Conservation (phyloP, 1,140 invertebrate species). For the Euschistus heros region DNA sequence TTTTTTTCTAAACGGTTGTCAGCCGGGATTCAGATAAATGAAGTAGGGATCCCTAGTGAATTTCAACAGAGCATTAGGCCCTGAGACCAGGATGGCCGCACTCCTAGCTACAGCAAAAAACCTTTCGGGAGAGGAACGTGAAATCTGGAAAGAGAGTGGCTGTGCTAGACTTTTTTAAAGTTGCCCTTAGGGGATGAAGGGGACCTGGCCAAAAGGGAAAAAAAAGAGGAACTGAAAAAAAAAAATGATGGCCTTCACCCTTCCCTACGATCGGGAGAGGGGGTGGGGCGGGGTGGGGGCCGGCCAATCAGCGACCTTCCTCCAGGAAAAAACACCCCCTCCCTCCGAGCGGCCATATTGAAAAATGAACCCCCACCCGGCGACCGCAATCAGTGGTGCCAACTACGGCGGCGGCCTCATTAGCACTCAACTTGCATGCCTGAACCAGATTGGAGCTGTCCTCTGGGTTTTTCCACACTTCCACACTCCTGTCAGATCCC, state of each 20-base stretch:
- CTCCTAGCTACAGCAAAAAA: too few species aligned
- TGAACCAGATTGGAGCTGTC: too few species aligned
- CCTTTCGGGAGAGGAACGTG: neutral
- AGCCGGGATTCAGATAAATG: too few species aligned
- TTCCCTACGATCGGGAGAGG: neutral
- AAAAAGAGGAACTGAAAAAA: too few species aligned
- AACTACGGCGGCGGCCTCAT: neutral
- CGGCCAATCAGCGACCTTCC: slow-evolving; percentile 5
- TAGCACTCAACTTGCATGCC: neutral
- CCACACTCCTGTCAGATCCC: too few species aligned
- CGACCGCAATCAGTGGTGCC: slow-evolving; percentile 6
- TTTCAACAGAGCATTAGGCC: too few species aligned
- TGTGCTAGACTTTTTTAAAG: neutral
- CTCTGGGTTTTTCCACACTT: too few species aligned
- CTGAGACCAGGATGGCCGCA: too few species aligned
- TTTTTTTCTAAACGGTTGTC: too few species aligned
- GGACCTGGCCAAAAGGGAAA: neutral
- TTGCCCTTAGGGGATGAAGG: neutral
- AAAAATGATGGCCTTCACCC: too few species aligned
- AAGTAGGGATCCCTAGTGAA: too few species aligned
- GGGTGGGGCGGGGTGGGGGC: neutral
- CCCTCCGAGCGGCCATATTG: slow-evolving; percentile 19
- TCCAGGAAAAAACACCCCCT: slow-evolving; percentile 3
- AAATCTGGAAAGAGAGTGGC: slow-evolving; percentile 3
- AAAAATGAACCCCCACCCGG: slow-evolving; percentile 18